Evolutionary conservation across 2,888 invertebrate species (phyloP).

Genomic region (Synanthedon tipuliformis): DNA sequence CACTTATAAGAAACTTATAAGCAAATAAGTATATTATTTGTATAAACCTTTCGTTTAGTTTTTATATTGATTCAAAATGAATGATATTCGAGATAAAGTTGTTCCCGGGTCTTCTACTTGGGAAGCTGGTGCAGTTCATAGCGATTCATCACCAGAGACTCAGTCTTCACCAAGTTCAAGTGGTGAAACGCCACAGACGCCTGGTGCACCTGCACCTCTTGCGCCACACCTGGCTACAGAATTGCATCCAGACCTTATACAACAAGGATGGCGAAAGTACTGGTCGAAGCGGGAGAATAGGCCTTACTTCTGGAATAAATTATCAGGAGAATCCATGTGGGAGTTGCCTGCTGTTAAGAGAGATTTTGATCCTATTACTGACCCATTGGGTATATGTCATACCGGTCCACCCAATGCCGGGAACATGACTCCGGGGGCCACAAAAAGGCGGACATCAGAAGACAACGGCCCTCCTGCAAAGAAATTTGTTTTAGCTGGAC

Average conservation of each 20-base stretch:
- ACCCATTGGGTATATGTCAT: slow-evolving; percentile 86
- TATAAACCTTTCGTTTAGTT: slow-evolving; percentile 4
- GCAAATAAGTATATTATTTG: slow-evolving; percentile 9
- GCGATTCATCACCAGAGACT: slow-evolving; percentile 56
- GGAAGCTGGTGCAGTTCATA: slow-evolving; percentile 48
- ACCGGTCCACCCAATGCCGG: slow-evolving; percentile 54
- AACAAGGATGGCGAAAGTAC: slow-evolving; percentile 96
- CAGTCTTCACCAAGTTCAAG: slow-evolving; percentile 56
- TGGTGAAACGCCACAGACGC: slow-evolving; percentile 67
- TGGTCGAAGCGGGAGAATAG: slow-evolving; percentile 97
- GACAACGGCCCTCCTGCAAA: slow-evolving; percentile 85
- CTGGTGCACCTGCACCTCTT: slow-evolving; percentile 68
- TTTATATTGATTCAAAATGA: slow-evolving; percentile 36
- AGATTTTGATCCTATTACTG: slow-evolving; percentile 91
- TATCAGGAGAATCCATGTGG: slow-evolving; percentile 97
- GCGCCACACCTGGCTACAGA: slow-evolving; percentile 59
- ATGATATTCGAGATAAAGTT: slow-evolving; percentile 67
- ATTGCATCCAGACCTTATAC: slow-evolving; percentile 65
- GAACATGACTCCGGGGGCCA: slow-evolving; percentile 67
- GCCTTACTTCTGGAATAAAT: slow-evolving; percentile 96
- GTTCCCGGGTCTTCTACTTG: slow-evolving; percentile 59
- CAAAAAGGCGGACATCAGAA: slow-evolving; percentile 83
- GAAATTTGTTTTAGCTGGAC: slow-evolving; percentile 88
- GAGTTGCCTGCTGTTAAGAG: slow-evolving; percentile 88
- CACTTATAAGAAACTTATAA: slow-evolving; percentile 43